Evolutionary conservation across 30 jellyfish, hydroid and myxozoan species (phyloP), one percentile per base, ranked within the genome.

Genomic region (Cassiopea andromeda): DNA sequence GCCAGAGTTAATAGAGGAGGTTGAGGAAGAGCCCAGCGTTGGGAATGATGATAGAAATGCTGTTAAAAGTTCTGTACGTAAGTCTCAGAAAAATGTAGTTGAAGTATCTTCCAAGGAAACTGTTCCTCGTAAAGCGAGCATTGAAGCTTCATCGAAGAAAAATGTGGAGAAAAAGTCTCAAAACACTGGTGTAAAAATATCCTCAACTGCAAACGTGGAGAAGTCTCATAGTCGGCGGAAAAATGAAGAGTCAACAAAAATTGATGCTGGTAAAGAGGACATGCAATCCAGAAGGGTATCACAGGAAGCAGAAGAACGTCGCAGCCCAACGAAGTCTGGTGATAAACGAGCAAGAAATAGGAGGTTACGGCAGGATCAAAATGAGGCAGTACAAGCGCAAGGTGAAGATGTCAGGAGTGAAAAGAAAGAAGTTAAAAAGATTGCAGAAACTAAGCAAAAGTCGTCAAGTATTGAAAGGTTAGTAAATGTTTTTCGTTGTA

Each of bases 301-400:
- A 2, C 71, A 48, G 19, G 94, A 69, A 44, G 72, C 47, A 1
- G 90, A 87, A 4, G 94, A 87, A 10, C 78, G 27, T 47, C 74
- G 80, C 58, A 58, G 77, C 66, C 80, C 93, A 38, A 59, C 82
- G 43, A 87, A 87, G 44, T 76, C 90, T 66, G 85, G 80, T 38
- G 94, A 87, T 45, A 87, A 87, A 44, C 94, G 94, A 46, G 94
- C 94, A 12, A 87, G 94, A 60, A 54, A 64, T 49, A 87, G 94
- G 68, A 78, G 94, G 82, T 81, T 87, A 38, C 87, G 94, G 43
- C 94, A 82, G 8, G 94, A 87, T 70, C 94, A 87, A 61, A 87
- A 59, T 54, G 94, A 87, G 59, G 89, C 57, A 9, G 88, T 79
- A 9, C 83, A 77, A 48, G 68, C 74, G 43, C 79, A 89, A 54